Evolutionary conservation across 2,797 vertebrate genomes (phyloP).

Genomic region (Momotus momota): DNA sequence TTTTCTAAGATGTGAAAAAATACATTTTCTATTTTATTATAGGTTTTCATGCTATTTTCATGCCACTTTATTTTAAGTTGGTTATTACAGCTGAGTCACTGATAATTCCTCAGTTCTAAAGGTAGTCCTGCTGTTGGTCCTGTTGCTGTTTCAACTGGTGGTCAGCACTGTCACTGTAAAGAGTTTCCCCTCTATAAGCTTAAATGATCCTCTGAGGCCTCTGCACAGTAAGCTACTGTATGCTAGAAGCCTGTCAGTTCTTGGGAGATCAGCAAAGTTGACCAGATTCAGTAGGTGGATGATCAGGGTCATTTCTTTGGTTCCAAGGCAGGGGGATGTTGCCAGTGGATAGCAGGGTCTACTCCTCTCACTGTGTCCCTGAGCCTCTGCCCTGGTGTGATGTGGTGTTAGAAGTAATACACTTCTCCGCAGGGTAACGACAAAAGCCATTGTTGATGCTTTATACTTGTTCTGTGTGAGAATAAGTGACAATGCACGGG

Average conservation of each 20-base stretch:
- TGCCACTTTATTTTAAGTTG: background rate
- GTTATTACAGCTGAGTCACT: background rate
- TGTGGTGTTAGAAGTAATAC: rapidly evolving
- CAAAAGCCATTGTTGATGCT: background rate
- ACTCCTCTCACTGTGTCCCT: background rate
- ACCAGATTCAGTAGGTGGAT: background rate
- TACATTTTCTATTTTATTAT: background rate
- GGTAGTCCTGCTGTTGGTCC: background rate
- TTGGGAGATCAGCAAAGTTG: background rate
- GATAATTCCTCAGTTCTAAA: background rate
- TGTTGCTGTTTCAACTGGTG: background rate
- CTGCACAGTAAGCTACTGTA: background rate
- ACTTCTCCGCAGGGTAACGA: background rate
- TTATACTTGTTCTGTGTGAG: background rate
- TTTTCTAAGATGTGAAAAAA: background rate
- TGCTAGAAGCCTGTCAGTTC: background rate
- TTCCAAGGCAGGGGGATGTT: rapidly evolving
- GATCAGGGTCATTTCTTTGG: background rate
- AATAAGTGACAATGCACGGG: background rate
- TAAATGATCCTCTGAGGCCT: background rate
- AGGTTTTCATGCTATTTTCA: background rate
- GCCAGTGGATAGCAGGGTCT: rapidly evolving
- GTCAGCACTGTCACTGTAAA: background rate
- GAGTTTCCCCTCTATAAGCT: background rate
- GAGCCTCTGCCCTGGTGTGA: background rate